Evolutionary conservation across 2,113 vertebrate species (phyloP).

Genomic region (Megaceryle torquata): DNA sequence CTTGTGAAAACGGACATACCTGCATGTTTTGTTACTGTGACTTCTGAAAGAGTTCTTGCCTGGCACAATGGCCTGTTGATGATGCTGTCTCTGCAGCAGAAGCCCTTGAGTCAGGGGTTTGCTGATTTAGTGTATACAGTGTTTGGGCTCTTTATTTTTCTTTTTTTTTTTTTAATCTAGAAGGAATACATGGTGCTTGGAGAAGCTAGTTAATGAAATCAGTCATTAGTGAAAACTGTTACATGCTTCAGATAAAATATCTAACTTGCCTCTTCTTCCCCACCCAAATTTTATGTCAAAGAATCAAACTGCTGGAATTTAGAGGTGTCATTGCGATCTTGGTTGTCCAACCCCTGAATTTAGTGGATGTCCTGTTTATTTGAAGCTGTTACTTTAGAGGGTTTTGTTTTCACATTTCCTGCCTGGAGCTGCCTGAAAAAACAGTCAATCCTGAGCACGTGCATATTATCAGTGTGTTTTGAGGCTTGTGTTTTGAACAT

Average conservation of each 20-base stretch:
- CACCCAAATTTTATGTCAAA: not conserved
- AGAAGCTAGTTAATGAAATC: not conserved
- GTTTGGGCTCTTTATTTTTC: not conserved
- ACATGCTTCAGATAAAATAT: not conserved
- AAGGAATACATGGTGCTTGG: not conserved
- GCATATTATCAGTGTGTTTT: not conserved
- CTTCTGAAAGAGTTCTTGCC: not conserved
- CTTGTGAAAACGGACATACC: not conserved
- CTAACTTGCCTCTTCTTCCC: not conserved
- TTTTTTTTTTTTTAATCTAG: not conserved
- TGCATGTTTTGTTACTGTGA: not conserved
- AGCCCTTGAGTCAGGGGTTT: not conserved
- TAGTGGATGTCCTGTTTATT: not conserved
- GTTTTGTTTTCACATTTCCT: not conserved
- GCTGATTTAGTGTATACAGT: not conserved
- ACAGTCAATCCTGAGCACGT: not conserved
- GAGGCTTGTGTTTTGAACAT: not conserved
- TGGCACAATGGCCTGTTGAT: rapidly evolving
- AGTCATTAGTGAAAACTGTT: not conserved
- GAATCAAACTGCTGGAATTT: not conserved
- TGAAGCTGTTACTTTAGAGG: not conserved
- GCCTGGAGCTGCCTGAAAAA: not conserved
- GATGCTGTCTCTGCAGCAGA: not conserved
- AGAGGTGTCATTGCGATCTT: not conserved
- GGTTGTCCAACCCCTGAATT: not conserved